A percentile compares a stretch with the other conserved stretches of the same genome.
phyloP scores from a whole-genome alignment of 2,797 vertebrate species.

The Anabacerthia variegaticeps region DNA sequence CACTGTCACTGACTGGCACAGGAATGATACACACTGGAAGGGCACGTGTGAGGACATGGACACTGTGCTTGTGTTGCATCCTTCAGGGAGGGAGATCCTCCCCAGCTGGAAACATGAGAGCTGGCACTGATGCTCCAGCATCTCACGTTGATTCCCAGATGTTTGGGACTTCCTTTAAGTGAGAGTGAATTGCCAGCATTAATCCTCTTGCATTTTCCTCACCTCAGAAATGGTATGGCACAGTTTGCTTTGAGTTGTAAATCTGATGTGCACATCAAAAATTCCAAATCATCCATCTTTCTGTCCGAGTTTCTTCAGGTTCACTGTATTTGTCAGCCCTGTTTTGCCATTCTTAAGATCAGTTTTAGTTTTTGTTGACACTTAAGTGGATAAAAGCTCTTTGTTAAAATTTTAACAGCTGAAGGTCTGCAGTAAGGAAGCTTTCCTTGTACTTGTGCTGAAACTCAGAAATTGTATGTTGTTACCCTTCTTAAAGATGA shows the following conservation, averaged over 20 bases:
- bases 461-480: neutral
- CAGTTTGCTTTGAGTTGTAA: neutral
- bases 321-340: neutral
- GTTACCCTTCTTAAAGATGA: neutral
- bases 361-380: neutral
- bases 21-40: neutral
- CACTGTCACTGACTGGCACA: neutral
- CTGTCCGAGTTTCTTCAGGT: neutral
- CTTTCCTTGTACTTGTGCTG: neutral
- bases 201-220: neutral
- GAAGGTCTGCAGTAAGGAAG: neutral
- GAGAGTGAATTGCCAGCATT: neutral
- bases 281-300: neutral
- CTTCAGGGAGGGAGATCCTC: neutral
- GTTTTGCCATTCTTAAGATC: neutral
- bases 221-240: neutral
- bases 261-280: neutral
- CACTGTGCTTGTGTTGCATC: neutral
- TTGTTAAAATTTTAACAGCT: neutral
- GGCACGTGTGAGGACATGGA: neutral
- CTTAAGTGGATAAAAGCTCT: neutral
- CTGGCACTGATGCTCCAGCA: rapidly evolving
- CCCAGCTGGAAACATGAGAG: too few species aligned
- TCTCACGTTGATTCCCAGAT: neutral
- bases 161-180: neutral